These are phyloP conservation scores for Pangasius djambal DNA, from an alignment of 2,797 vertebrate species.

Conservation along the genomic window DNA sequence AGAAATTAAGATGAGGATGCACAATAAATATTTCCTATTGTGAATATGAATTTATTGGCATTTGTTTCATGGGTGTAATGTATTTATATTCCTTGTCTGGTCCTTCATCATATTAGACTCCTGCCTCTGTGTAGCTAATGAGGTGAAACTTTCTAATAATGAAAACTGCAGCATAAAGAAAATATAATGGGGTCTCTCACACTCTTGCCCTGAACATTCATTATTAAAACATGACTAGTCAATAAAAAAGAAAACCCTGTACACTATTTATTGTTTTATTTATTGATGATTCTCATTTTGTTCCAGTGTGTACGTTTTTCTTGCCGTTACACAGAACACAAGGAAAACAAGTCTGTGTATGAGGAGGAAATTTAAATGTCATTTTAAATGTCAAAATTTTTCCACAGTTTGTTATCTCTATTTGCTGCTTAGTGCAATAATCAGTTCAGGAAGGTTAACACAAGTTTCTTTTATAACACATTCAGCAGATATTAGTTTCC, in stretches of 20 bases:
- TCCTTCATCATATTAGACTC: background rate
- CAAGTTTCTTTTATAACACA: background rate
- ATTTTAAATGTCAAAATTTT: background rate
- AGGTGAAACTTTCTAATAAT: conserved; percentile 23
- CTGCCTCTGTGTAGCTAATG: background rate
- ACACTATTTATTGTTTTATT: background rate
- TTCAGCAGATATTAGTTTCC: background rate
- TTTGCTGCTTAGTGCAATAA: background rate
- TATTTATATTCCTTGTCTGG: background rate
- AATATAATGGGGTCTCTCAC: background rate
- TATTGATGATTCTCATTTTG: background rate
- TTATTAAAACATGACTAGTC: background rate
- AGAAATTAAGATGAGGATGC: background rate
- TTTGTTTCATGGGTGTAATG: background rate
- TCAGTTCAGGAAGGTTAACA: background rate
- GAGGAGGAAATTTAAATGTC: conserved; percentile 11
- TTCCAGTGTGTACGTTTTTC: no score
- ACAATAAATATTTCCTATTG: background rate
- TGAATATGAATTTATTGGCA: background rate
- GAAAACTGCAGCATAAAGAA: conserved; percentile 15
- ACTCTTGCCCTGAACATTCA: background rate
- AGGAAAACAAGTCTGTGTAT: no score
- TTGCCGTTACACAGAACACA: background rate
- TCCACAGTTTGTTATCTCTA: background rate
- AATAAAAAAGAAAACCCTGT: background rate